Evolutionary conservation across 2,113 vertebrate species (phyloP).

Genomic region (Patagioenas fasciata): DNA sequence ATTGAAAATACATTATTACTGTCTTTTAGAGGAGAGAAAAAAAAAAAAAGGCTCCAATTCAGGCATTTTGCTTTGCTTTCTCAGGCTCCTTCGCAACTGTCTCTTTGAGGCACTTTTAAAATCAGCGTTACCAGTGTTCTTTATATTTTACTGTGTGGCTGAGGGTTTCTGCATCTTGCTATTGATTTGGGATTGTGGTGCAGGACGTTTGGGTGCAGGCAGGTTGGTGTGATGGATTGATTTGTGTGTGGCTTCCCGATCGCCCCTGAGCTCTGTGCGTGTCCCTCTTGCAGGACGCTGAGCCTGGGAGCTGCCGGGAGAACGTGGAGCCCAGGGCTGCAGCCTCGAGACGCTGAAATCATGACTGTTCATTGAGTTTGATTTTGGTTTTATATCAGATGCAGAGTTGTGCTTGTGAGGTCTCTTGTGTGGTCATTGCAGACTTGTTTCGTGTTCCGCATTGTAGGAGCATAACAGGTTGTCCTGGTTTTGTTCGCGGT

Average conservation of each 20-base stretch:
- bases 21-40: not conserved
- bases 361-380: not conserved
- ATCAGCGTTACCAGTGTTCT: constrained; percentile 65
- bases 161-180: constrained; percentile 29
- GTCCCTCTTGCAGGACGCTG: not conserved
- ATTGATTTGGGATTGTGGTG: constrained; percentile 67
- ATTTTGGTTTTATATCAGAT: not conserved
- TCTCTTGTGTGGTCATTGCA: not conserved
- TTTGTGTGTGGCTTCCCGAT: not conserved
- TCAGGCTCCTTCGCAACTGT: not conserved
- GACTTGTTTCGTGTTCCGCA: fast-evolving
- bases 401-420: fast-evolving
- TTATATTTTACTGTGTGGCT: constrained; percentile 49
- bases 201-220: constrained; percentile 21
- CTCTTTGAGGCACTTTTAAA: constrained; percentile 38
- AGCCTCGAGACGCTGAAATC: not conserved
- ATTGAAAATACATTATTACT: constrained; percentile 67
- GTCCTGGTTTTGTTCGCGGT: not conserved
- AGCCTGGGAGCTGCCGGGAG: not conserved
- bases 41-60: constrained; percentile 37
- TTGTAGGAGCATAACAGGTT: fast-evolving
- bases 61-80: constrained; percentile 28
- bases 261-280: not conserved
- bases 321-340: not conserved
- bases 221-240: constrained; percentile 37